Evolutionary conservation across 2,888 invertebrate genomes (phyloP).

Genomic region (Villa cingulata): DNA sequence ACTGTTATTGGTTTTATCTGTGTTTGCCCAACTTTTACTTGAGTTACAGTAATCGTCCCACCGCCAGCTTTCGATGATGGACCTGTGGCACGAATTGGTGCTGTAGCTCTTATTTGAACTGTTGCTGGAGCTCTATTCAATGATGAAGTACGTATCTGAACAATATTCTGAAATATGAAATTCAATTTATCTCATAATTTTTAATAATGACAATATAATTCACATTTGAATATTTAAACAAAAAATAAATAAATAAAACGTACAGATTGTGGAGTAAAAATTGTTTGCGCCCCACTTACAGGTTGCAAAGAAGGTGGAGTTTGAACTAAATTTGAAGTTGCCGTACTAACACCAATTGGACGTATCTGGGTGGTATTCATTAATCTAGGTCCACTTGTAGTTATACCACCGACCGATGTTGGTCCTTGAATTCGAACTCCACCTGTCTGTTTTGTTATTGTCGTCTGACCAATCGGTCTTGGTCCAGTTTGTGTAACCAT

Average conservation of each 20-base stretch:
- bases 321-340: conserved; percentile 22
- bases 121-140: conserved; percentile 26
- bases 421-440: conserved; percentile 31
- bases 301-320: conserved; percentile 33
- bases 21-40: conserved; percentile 35
- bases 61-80: conserved; percentile 19
- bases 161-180: conserved; percentile 25
- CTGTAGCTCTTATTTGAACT: conserved; percentile 29
- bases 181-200: neutral
- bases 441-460: conserved; percentile 35
- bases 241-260: neutral
- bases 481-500: conserved; percentile 40
- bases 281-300: conserved; percentile 19
- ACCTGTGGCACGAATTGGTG: conserved; percentile 21
- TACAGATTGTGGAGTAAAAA: conserved; percentile 14
- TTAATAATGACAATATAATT: neutral
- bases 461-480: conserved; percentile 36
- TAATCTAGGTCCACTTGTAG: conserved; percentile 26
- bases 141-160: conserved; percentile 25
- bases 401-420: conserved; percentile 11
- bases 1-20: conserved; percentile 32
- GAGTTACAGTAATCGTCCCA: conserved; percentile 17
- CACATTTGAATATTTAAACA: neutral
- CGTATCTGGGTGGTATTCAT: conserved; percentile 28
- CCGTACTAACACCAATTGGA: conserved; percentile 20